Percentiles rank a stretch among this genome's conserved stretches.
These are phyloP conservation scores for Drosophila takahashii DNA, from an alignment of 1,140 invertebrate species.

Conservation along the genomic window DNA sequence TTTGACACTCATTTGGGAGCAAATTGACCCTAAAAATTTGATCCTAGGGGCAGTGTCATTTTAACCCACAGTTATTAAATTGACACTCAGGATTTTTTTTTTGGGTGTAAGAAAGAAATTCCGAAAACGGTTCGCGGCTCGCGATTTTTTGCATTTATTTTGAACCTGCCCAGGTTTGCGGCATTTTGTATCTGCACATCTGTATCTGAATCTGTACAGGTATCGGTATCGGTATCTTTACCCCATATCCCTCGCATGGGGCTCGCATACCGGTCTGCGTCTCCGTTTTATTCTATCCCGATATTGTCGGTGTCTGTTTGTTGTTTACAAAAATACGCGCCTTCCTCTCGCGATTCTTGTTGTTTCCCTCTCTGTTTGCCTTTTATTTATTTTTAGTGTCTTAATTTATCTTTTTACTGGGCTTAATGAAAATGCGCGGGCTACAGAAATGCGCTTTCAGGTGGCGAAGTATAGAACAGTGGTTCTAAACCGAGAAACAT, in stretches of 20 bases:
- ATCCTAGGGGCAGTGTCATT: no score
- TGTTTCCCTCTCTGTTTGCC: neutral
- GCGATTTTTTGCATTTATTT: conserved; percentile 32
- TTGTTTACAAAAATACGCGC: conserved; percentile 72
- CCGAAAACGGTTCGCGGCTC: conserved; percentile 50
- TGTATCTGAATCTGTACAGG: conserved; percentile 29
- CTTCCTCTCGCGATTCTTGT: conserved; percentile 37
- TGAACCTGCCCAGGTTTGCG: conserved; percentile 68
- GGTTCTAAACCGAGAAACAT: neutral
- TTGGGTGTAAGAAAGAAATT: conserved; percentile 67
- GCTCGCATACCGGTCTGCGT: conserved; percentile 51
- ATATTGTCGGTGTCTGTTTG: conserved; percentile 61
- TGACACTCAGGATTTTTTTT: no score
- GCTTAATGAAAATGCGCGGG: conserved; percentile 56
- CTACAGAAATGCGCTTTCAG: conserved; percentile 4
- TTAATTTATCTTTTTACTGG: conserved; percentile 37
- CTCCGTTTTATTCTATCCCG: conserved; percentile 27
- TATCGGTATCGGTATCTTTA: conserved; percentile 15
- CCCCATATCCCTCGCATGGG: conserved; percentile 18
- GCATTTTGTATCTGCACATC: conserved; percentile 69
- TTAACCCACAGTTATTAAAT: no score
- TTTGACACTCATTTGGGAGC: no score
- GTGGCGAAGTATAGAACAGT: neutral
- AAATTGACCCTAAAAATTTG: no score
- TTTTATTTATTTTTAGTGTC: conserved; percentile 41